Base-by-base conservation (phyloP, 2,113 vertebrate species). In the Eulemur macaco region DNA sequence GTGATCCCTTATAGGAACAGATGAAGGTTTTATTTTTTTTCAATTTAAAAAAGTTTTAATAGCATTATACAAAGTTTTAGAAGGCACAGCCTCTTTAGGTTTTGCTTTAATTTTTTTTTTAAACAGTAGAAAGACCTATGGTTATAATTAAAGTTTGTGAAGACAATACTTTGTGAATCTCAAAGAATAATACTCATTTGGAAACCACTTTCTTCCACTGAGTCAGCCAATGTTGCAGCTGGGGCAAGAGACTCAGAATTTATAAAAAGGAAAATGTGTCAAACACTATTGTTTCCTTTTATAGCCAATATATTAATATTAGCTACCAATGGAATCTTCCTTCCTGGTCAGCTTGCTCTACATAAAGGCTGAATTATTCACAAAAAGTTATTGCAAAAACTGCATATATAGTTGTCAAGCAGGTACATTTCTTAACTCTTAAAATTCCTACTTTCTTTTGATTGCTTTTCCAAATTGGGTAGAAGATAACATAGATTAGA, bases 341-440 rank as follows among this genome's bases (percentile, higher is more conserved):
- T 85, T 76, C 34, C 34, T 27, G 13, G 71, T 11, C 54, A 94
- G 77, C 23, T 96, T 92, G 47, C 78, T 39, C 73, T 50, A 83
- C n/a, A 31, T 42, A 50, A 81, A 91, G 18, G 37, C 54, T 54
- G 58, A 84, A 63, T 89, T 94, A 69, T 88, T 96, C 69, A 89
- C 86, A 23, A 86, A 87, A 84, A 54, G 37, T 64, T 94, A 83
- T 56, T 58, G 21, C 31, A 81, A 96, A 78, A 31, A 56, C 25
- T 47, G 37, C 37, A 68, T 18, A 66, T 14, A 68, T 37, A 64
- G 12, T 9, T 77, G 42, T 39, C 73, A 89, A 94, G 42, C 6
- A 86, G 11, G 60, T 47, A 52, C 29, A 80, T 66, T 76, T n/a
- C 17, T 74, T 84, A 95, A 86, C 83, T 5, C 18, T 90, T 81